Evolutionary conservation across 2,888 invertebrate genomes (phyloP), one percentile per base, ranked within the genome.

Genomic region (Caprella mutica): DNA sequence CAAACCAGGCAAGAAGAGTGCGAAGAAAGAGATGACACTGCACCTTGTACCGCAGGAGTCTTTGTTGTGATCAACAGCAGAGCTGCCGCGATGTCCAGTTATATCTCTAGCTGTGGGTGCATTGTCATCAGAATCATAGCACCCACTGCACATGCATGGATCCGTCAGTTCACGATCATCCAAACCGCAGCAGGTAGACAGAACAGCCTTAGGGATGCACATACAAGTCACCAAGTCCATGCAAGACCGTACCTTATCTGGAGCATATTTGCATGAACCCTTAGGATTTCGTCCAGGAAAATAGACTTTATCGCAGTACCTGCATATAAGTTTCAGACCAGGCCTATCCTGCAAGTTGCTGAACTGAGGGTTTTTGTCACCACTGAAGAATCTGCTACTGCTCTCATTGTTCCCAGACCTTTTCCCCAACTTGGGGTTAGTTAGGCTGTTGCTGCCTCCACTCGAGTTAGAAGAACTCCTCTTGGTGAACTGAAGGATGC

Each of bases 161-260:
- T 85, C 87, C 70, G 83, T 81, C 54, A 81, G 81, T 68, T 92
- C 90, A 1, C 89, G 91, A 71, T 92, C 92, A 2, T 86, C 81
- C 73, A 91, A 90, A 66, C 87, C 81, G 81, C 89, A 85, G 74
- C 93, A 93, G 77, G 93, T 92, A 76, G 92, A 93, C 69, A 91
- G 77, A 81, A 92, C 82, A 69, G 90, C 86, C 73, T 84, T 84
- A 19, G 92, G 90, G 73, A 90, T 88, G 66, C 82, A 80, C 70
- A 93, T 83, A 72, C 93, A 92, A 48, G 86, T 82, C 44, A 88
- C 80, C 56, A 80, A 78, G 72, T 91, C 85, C 68, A 93, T 85
- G 69, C 87, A 85, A 26, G 82, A 78, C 66, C 80, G 80, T 70
- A 85, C 81, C 69, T 82, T 80, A 75, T 93, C 92, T 0, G 93